Percentiles rank a stretch among this genome's conserved stretches.
Conservation (phyloP, 2,113 vertebrate genomes). For the Sphaerodactylus townsendi region DNA sequence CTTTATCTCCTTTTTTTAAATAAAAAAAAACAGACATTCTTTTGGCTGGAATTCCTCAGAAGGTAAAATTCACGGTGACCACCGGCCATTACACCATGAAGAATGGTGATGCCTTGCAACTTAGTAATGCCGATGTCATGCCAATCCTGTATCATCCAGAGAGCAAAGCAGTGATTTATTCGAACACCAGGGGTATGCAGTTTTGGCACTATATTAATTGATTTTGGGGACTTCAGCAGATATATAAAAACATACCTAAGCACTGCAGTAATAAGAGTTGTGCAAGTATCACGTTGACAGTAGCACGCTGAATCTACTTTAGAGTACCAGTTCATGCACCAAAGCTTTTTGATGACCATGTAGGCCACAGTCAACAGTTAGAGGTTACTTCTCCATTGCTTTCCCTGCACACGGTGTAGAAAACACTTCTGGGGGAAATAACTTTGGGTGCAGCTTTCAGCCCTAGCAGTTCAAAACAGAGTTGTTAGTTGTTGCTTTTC, state of each 20-base stretch:
- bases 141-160: slow-evolving; percentile 80
- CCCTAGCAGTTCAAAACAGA: neutral
- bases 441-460: neutral
- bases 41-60: slow-evolving; percentile 94
- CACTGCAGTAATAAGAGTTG: neutral
- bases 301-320: neutral
- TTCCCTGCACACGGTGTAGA: neutral
- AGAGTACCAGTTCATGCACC: neutral
- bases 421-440: neutral
- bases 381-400: neutral
- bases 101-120: slow-evolving; percentile 91
- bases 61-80: slow-evolving; percentile 90
- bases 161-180: slow-evolving; percentile 82
- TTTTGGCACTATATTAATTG: neutral
- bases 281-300: neutral
- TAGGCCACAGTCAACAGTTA: neutral
- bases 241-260: neutral
- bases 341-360: neutral
- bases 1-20: slow-evolving; percentile 24
- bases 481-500: neutral
- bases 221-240: neutral
- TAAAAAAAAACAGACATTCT: slow-evolving; percentile 92
- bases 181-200: slow-evolving; percentile 79
- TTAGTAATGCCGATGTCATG: slow-evolving; percentile 90
- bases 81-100: slow-evolving; percentile 93